Evolutionary conservation across 2,888 invertebrate genomes (phyloP), one percentile per base, ranked within the genome.

Genomic region (Oligia latruncula): DNA sequence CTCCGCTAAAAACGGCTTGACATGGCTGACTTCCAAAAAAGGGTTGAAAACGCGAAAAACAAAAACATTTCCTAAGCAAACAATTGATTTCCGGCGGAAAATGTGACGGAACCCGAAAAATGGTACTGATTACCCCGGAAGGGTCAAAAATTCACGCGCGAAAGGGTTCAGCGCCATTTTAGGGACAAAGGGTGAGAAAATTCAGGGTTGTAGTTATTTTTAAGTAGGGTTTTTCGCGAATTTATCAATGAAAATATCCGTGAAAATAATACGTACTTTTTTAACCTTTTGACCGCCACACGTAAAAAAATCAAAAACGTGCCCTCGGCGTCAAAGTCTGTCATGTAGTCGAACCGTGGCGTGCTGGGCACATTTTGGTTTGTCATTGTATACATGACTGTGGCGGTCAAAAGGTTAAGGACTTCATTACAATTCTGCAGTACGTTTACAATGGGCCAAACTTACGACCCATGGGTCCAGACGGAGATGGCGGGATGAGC

Each of bases 71-170:
- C 65, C 15, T 20, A 67, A 65, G 52, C 60, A 76, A 80, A 83
- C 81, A 76, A 81, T 83, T 80, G 81, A 80, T 81, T 80, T 68
- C 80, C 77, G 80, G 71, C 77, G 67, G 60, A 87, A 87, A 83
- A 84, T 82, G 66, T 77, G 79, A 87, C 77, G 80, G 82, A 81
- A 82, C 78, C 77, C 82, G 83, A 88, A 87, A 88, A 75, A 80
- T 87, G 73, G 77, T 77, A 71, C 65, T 4, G 67, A 52, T 43
- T 43, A 58, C 60, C 67, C 64, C 81, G 72, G 81, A 71, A 40
- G 86, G 88, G 81, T 83, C 83, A 74, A 80, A 79, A 80, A 88
- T 88, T 81, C 84, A 74, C 84, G 79, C 77, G 77, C 76, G 74
- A 87, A 89, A 87, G 80, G 86, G 79, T 84, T 80, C 55, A 58